These are phyloP conservation scores for Phaenicophaeus curvirostris DNA, from an alignment of 2,797 vertebrate genomes.

Conservation along the genomic window DNA sequence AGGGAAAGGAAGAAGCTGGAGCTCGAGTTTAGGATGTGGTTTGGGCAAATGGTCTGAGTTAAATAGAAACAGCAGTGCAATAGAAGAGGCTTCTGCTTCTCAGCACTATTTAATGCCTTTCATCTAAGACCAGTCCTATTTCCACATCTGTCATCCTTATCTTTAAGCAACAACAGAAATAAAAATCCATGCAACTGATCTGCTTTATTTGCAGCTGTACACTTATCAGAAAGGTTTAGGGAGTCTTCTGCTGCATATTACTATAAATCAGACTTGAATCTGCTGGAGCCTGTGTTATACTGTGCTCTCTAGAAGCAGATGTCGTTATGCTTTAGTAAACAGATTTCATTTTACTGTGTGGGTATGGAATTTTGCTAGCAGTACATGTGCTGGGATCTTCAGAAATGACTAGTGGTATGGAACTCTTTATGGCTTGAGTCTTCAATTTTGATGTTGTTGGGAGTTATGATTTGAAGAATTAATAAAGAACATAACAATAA, in stretches of 20 bases:
- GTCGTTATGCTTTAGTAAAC: background rate
- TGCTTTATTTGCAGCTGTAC: background rate
- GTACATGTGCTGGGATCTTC: fast-evolving
- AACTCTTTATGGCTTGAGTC: background rate
- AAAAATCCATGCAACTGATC: background rate
- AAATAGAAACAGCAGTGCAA: background rate
- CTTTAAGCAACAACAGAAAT: background rate
- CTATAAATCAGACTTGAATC: background rate
- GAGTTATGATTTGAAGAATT: background rate
- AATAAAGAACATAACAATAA: background rate
- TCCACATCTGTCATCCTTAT: background rate
- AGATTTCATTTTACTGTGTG: background rate
- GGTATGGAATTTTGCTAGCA: background rate
- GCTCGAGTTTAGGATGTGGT: background rate
- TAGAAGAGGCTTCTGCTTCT: background rate
- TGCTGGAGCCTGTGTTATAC: background rate
- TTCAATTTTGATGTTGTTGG: background rate
- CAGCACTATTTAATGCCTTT: background rate
- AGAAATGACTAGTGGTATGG: background rate
- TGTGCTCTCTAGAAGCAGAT: background rate
- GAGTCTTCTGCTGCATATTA: background rate
- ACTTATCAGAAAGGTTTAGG: background rate
- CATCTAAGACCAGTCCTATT: background rate
- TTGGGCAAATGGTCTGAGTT: background rate
- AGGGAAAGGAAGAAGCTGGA: background rate